Base-by-base conservation (phyloP, 1,140 invertebrate genomes). In the Hirudo medicinalis region DNA sequence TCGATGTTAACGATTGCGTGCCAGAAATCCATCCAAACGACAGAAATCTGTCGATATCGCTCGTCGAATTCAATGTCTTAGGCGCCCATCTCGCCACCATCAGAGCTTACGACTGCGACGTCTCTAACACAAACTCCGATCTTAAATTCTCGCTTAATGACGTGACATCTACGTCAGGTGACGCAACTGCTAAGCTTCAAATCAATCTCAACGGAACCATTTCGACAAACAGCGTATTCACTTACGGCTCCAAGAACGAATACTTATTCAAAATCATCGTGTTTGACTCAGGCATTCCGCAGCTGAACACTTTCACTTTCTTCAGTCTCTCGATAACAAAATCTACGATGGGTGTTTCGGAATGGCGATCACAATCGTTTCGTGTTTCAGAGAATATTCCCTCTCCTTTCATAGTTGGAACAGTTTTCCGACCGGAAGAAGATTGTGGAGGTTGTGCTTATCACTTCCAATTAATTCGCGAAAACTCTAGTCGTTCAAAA, bases 41-140 rank as follows among this genome's bases (percentile, higher is more conserved):
- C 19, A 72, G 71, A 29, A 20, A 49, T 17, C 43, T 60, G 27
- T 25, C 54, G 43, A 68, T 86, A 0, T 87, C 90, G 71, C 93
- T 97, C 81, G 96, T 96, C 80, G 67, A 77, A 79, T 88, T 90
- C 0, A 85, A 88, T 3, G 92, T 92, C 0, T 88, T 88, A 0
- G 86, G 87, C 5, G 90, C 96, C 1, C 87, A 88, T 0, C 89
- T 88, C 76, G 88, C 94, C 0, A 85, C 86, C 22, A 94, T 93
- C 0, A 87, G 86, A 67, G 95, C 98, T 80, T 86, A 83, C 20
- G 95, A 99, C 81, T 88, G 88, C 5, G 92, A 91, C 2, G 92
- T 96, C 77, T 97, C 97, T 82, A 90, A 91, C 20, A 92, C 92
- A 80, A 89, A 98, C 75, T 92, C 91, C 0, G 73, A 72, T 53